Conservation (phyloP, 2,888 invertebrate species). For the Pristionchus japonicus region DNA sequence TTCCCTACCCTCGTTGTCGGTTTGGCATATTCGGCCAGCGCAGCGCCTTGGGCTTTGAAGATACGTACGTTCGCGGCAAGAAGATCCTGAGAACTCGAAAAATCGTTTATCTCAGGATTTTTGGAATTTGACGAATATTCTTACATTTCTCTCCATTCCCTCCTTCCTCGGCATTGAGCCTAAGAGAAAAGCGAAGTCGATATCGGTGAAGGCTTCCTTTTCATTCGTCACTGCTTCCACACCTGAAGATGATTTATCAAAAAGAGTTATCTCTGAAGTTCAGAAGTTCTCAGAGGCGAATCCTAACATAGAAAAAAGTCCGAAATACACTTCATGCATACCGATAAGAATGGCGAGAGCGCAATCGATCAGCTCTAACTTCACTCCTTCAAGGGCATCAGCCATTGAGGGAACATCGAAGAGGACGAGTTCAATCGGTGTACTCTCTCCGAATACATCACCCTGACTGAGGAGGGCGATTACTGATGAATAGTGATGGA, state of each 20-base stretch:
- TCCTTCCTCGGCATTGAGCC: conserved; percentile 97
- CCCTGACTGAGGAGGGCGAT: conserved; percentile 17
- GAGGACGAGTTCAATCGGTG: conserved; percentile 87
- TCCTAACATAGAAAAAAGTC: no score
- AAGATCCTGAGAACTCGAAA: conserved; percentile 81
- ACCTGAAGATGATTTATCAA: conserved; percentile 76
- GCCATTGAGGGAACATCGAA: conserved; percentile 96
- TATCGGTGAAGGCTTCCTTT: conserved; percentile 91
- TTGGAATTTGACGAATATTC: neutral
- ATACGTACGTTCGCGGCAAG: conserved; percentile 97
- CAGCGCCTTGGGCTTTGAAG: conserved; percentile 95
- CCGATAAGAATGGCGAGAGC: conserved; percentile 89
- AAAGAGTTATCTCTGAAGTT: neutral
- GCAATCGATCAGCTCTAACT: conserved; percentile 96
- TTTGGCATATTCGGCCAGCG: conserved; percentile 89
- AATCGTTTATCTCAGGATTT: no score
- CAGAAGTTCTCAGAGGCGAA: no score
- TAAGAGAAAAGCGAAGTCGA: conserved; percentile 94
- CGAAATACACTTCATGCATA: no score
- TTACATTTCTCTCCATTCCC: conserved; percentile 94
- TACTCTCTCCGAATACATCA: conserved; percentile 60
- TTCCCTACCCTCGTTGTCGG: conserved; percentile 88
- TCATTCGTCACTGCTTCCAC: conserved; percentile 91
- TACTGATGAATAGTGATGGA: neutral
- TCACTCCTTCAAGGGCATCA: conserved; percentile 94